Evolutionary conservation across 2,797 vertebrate species (phyloP), one percentile per base, ranked within the genome.

Genomic region (Nyctalus aviator): DNA sequence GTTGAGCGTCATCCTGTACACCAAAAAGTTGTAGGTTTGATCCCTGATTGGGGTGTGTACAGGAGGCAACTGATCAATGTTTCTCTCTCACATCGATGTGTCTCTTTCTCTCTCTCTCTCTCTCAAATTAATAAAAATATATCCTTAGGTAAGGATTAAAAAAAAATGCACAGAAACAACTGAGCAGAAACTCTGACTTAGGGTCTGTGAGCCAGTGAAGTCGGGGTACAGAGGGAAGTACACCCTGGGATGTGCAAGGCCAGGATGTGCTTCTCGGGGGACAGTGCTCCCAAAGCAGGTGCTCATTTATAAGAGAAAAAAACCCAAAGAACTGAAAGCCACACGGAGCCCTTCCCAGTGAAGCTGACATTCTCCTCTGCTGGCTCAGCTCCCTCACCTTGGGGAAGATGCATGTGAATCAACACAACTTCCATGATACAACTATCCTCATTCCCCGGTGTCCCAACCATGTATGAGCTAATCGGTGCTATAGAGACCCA

Each of bases 261-360:
- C 6, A 0, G 13, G 62, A 4, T 10, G 48, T 23, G 6, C 20
- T 7, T 59, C 86, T 68, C n/a, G 20, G n/a, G 48, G 25, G 35
- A 41, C 35, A 44, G 8, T 14, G 23, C 41, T 35, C 23, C 30
- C 48, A 11, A 48, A 2, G 37, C 27, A 53, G 53, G 27, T n/a
- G 10, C 62, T 92, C 79, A 82, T 77, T 83, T 62, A 84, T 73
- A 95, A 35, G 85, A 5, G 64, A 84, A 72, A 48, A 11, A 12
- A 48, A 50, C 1, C 48, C 18, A 59, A 35, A 90, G n/a, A 81
- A 32, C 21, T 30, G 15, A 64, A 87, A 93, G 53, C 59, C 82
- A 32, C 8, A 12, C 27, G 10, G 30, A 83, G 62, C 59, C 44
- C 66, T 64, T 84, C 21, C 48, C 37, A 6, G 48, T 0, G 2